Evolutionary conservation across 2,113 vertebrate genomes (phyloP).

Genomic region (Thunnus thynnus): DNA sequence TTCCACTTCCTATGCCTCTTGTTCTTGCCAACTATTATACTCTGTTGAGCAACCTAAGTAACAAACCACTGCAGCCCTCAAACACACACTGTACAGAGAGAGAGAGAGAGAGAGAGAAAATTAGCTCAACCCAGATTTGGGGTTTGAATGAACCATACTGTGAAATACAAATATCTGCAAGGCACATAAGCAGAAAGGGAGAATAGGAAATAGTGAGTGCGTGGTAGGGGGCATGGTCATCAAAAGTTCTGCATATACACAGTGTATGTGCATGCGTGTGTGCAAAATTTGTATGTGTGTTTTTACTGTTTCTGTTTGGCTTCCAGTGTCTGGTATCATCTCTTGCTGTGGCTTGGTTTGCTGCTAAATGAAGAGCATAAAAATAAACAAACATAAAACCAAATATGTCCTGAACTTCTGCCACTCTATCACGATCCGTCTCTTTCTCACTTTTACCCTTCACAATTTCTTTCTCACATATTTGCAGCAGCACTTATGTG

Average conservation of each 20-base stretch:
- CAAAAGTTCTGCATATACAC: constrained; percentile 5
- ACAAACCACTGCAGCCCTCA: constrained; percentile 35
- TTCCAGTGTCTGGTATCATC: constrained; percentile 21
- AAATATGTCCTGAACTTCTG: not conserved
- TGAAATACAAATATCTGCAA: constrained; percentile 35
- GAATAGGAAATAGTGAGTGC: not conserved
- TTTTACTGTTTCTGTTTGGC: not conserved
- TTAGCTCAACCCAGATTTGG: constrained; percentile 14
- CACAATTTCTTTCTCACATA: not conserved
- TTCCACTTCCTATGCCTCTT: constrained; percentile 30
- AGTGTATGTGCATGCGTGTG: not conserved
- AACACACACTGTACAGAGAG: constrained; percentile 2
- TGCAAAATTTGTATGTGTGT: constrained; percentile 17
- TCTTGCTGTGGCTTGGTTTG: constrained; percentile 19
- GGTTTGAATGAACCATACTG: constrained; percentile 22
- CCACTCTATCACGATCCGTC: not conserved
- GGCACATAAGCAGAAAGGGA: not conserved
- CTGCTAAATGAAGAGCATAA: constrained; percentile 16
- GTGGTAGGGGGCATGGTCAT: not conserved
- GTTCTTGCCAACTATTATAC: constrained; percentile 51
- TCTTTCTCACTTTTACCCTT: not conserved
- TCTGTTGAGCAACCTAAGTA: constrained; percentile 48
- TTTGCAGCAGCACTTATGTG: not conserved
- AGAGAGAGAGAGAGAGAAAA: constrained; percentile 19
- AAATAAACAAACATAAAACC: constrained; percentile 19